phyloP scores from a whole-genome alignment of 1,140 invertebrate genomes.

The Asobara japonica region DNA sequence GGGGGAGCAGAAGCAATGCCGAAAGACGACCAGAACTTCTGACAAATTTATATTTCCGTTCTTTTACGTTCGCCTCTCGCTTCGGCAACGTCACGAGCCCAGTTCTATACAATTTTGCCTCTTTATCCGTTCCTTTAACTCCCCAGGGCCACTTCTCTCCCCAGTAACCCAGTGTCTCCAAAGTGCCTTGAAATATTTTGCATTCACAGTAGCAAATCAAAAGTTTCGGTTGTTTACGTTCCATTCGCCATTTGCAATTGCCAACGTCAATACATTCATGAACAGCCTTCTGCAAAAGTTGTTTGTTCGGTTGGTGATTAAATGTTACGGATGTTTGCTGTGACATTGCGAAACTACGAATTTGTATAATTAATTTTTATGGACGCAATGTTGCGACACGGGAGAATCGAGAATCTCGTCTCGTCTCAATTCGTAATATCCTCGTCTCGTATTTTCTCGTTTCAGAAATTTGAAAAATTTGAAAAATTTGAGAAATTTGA shows the following conservation, averaged over 20 bases:
- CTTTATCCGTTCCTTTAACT: background rate
- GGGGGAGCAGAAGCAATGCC: slow-evolving; percentile 4
- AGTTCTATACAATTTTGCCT: background rate
- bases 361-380: too few species aligned
- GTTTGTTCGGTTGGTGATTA: too few species aligned
- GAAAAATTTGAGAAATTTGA: too few species aligned
- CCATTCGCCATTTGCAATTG: slow-evolving; percentile 1
- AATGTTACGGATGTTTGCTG: too few species aligned
- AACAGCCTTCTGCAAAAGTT: too few species aligned
- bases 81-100: background rate
- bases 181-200: background rate
- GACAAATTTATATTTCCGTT: slow-evolving; percentile 32
- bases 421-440: too few species aligned
- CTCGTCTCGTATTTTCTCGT: too few species aligned
- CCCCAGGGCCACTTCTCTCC: background rate
- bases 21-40: slow-evolving; percentile 28
- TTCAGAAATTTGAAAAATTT: too few species aligned
- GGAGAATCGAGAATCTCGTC: too few species aligned
- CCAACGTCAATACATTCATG: background rate
- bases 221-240: slow-evolving; percentile 8
- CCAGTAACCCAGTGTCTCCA: background rate
- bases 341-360: too few species aligned
- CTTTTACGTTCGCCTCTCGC: background rate
- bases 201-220: background rate
- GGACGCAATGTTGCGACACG: too few species aligned